Percentiles rank a stretch among this genome's conserved stretches.
Conservation (phyloP, 2,113 vertebrate genomes). For the Cinclus mexicanus region DNA sequence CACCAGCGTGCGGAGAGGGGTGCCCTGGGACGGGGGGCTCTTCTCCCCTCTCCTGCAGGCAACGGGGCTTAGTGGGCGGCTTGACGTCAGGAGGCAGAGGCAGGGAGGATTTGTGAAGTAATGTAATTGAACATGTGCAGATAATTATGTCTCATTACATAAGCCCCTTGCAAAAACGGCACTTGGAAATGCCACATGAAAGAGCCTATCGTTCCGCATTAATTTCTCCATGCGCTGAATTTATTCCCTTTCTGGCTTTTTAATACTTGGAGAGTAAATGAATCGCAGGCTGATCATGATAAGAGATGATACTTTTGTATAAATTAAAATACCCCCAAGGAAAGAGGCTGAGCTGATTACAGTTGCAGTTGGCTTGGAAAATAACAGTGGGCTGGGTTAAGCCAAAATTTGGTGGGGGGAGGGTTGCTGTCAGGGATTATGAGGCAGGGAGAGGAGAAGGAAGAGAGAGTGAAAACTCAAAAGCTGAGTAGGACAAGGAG, state of each 20-base stretch:
- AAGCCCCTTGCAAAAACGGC: slow-evolving; percentile 55
- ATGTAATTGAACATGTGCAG: slow-evolving; percentile 75
- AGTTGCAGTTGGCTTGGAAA: slow-evolving; percentile 37
- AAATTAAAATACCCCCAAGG: slow-evolving; percentile 58
- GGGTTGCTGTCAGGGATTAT: background rate
- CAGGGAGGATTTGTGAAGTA: slow-evolving; percentile 71
- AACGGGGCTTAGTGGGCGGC: background rate
- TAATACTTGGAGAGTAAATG: slow-evolving; percentile 55
- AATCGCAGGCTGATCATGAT: slow-evolving; percentile 60
- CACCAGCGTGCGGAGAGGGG: accelerated
- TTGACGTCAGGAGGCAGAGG: slow-evolving; percentile 58
- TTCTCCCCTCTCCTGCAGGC: background rate
- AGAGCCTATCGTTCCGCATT: slow-evolving; percentile 67
- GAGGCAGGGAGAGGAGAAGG: background rate
- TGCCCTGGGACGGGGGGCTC: background rate
- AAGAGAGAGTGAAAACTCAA: background rate
- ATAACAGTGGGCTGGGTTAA: background rate
- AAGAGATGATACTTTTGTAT: slow-evolving; percentile 61
- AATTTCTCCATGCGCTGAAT: slow-evolving; percentile 47
- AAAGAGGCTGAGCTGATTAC: slow-evolving; percentile 26
- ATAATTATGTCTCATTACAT: slow-evolving; percentile 74
- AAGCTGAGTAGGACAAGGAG: background rate
- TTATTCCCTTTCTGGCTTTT: slow-evolving; percentile 73
- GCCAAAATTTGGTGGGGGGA: background rate
- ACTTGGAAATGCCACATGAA: slow-evolving; percentile 71